Base-by-base conservation (phyloP, 2,888 invertebrate genomes). In the Leucania comma region DNA sequence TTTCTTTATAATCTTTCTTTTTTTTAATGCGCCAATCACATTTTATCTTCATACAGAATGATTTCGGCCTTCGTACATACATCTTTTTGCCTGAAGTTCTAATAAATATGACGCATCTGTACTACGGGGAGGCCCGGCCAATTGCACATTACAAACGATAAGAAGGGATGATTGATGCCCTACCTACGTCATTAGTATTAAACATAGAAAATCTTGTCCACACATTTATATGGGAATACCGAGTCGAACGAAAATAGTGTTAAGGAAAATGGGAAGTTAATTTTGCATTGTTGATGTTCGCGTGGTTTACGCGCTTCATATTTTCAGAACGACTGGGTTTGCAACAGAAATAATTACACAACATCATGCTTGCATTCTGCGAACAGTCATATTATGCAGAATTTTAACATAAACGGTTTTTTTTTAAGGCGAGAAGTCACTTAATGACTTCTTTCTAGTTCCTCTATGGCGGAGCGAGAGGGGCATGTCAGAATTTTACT, bases 201-300 rank as follows among this genome's bases (percentile, higher is more conserved):
- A 50, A 68, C 46, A 53, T 32, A 59, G 53, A 70, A 59, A 78
- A 32, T 54, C 22, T 78, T 60, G 8, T 50, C 29, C 17, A 58
- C 22, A 54, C n/a, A n/a, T 56, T 32, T 54, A 46, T 56, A 20
- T 17, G 75, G 80, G 20, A 75, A 75, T 66, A 48, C 66, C 80
- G 29, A 17, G 4, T 14, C 9, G 60, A 38, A 57, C 67, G 10
- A 57, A 66, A 80, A 75, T 75, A 75, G 67, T n/a, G 17, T 38
- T 29, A 3, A 70, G 74, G 75, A 66, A 75, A 78, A 72, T 14
- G 32, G 1, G 17, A 50, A 20, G 12, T 51, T 78, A 57, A 29
- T 42, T 35, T 48, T 50, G 24, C 12, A 10, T 26, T 56, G 50
- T 50, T 51, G 48, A 51, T 12, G 38, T 32, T 38, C 20, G 42